Percentiles rank a stretch among this genome's conserved stretches.
These are phyloP conservation scores for Cryptoprocta ferox DNA, from an alignment of 2,797 vertebrate genomes.

Conservation along the genomic window DNA sequence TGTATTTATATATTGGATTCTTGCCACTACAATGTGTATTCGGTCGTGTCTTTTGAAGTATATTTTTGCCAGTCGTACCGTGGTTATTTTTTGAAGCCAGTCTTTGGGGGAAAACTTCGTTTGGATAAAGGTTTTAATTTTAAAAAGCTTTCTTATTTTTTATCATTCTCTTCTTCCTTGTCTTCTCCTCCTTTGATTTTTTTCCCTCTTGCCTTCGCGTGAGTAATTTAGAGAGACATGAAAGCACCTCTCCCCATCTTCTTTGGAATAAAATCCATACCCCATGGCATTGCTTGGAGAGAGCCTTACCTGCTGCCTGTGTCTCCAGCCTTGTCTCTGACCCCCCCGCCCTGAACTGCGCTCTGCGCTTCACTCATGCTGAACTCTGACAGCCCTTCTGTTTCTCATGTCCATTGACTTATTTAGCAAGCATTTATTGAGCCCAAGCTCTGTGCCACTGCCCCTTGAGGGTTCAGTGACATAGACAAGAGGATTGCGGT, in stretches of 20 bases:
- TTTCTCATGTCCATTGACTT: not conserved
- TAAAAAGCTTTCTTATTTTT: conserved; percentile 49
- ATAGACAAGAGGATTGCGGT: not conserved
- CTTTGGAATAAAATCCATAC: not conserved
- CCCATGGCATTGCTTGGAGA: not conserved
- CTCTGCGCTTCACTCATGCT: not conserved
- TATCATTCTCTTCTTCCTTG: not conserved
- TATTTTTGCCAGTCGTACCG: conserved; percentile 62
- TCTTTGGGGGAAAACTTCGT: not conserved
- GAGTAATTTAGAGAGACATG: not conserved
- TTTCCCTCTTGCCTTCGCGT: not conserved
- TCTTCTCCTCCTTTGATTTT: not conserved
- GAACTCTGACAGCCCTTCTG: not conserved
- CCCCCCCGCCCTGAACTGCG: not conserved
- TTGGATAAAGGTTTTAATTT: conserved; percentile 56
- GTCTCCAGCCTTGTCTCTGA: not conserved
- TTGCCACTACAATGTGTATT: conserved; percentile 74
- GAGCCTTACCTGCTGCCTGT: not conserved
- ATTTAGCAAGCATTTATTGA: not conserved
- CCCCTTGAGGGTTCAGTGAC: not conserved
- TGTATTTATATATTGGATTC: conserved; percentile 80
- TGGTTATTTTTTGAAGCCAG: conserved; percentile 57
- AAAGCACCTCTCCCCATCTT: not conserved
- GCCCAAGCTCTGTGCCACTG: not conserved
- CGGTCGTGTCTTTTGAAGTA: conserved; percentile 70